Evolutionary conservation across 2,888 invertebrate species (phyloP).

Genomic region (Eristalis intricaria): DNA sequence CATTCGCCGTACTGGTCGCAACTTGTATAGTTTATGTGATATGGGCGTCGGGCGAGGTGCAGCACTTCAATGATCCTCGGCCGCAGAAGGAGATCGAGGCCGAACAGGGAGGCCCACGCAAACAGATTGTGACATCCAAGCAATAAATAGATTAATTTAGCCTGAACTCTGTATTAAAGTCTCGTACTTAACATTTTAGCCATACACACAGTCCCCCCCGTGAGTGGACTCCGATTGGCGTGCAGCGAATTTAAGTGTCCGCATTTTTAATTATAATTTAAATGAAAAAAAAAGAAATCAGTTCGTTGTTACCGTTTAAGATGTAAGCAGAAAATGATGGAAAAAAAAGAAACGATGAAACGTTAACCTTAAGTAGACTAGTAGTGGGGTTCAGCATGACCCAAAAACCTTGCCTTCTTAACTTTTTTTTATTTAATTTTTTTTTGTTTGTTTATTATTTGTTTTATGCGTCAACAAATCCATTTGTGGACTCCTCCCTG

Average conservation of each 20-base stretch:
- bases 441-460: background rate
- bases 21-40: conserved; percentile 87
- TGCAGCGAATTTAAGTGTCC: conserved; percentile 57
- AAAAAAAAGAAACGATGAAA: no score
- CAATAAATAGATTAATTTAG: background rate
- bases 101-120: conserved; percentile 32
- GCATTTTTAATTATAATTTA: conserved; percentile 31
- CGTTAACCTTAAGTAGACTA: conserved; percentile 30
- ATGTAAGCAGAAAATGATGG: conserved; percentile 7
- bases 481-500: conserved; percentile 14
- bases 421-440: conserved; percentile 25
- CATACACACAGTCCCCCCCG: conserved; percentile 26
- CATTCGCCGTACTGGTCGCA: conserved; percentile 85
- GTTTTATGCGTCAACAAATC: conserved; percentile 2
- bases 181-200: conserved; percentile 44
- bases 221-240: conserved; percentile 23
- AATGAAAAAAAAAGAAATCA: conserved; percentile 1
- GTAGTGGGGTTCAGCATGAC: conserved; percentile 7
- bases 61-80: conserved; percentile 86
- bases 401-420: conserved; percentile 54
- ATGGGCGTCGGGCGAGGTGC: conserved; percentile 88
- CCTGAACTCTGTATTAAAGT: conserved; percentile 29
- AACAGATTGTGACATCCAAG: conserved; percentile 3
- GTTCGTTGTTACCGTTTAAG: conserved; percentile 32
- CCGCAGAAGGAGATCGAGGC: conserved; percentile 74